phyloP scores from a whole-genome alignment of 2,888 invertebrate species.

The Alcis repandata region DNA sequence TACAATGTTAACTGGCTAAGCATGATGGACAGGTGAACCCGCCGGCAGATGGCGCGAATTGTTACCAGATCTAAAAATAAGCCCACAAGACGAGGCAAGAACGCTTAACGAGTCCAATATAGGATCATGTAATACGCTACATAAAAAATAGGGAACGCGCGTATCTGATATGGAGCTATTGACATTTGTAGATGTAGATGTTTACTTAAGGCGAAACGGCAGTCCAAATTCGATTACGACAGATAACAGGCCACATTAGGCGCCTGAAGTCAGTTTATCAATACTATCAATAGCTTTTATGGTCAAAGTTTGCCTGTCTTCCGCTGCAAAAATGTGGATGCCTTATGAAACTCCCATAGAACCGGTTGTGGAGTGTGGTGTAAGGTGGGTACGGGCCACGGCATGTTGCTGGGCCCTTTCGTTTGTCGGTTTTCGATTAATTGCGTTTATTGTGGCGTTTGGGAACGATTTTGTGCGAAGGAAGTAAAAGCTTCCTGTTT shows the following conservation, averaged over 20 bases:
- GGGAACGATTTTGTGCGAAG: conserved; percentile 28
- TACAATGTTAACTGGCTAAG: conserved; percentile 73
- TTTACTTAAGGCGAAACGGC: conserved; percentile 85
- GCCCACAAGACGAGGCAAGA: conserved; percentile 50
- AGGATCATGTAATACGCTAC: conserved; percentile 65
- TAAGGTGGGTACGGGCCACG: conserved; percentile 26
- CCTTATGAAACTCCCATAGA: conserved; percentile 55
- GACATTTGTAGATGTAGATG: conserved; percentile 71
- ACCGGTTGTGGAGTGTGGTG: conserved; percentile 50
- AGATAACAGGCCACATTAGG: conserved; percentile 76
- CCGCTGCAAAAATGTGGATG: conserved; percentile 68
- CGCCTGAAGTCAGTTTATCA: conserved; percentile 64
- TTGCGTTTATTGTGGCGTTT: conserved; percentile 20
- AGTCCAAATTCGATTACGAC: conserved; percentile 82
- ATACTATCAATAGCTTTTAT: conserved; percentile 71
- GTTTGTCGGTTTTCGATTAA: conserved; percentile 38
- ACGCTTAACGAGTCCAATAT: conserved; percentile 61
- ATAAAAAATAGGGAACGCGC: conserved; percentile 74
- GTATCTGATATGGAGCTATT: conserved; percentile 82
- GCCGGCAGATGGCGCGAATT: conserved; percentile 78
- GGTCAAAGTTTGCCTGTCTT: conserved; percentile 54
- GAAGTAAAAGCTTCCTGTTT: conserved; percentile 37
- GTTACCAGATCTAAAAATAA: conserved; percentile 83
- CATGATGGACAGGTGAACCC: conserved; percentile 81
- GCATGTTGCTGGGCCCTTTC: conserved; percentile 25